These are phyloP conservation scores for Prosopocoilus inquinatus DNA, from an alignment of 2,888 invertebrate genomes.

Conservation along the genomic window DNA sequence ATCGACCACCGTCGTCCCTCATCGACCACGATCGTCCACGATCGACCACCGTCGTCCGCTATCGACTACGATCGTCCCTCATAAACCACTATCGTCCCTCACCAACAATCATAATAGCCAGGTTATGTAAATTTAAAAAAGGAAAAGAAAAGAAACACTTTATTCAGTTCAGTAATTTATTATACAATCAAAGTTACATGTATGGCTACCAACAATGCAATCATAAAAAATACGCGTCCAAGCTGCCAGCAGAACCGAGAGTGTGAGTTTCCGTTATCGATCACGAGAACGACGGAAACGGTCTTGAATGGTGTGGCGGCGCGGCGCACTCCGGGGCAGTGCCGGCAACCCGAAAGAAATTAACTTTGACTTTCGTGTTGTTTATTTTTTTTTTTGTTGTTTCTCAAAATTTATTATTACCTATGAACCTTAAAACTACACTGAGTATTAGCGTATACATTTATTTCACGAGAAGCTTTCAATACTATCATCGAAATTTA, in stretches of 20 bases:
- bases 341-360: slow-evolving; percentile 5
- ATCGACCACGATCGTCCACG: too few relatives aligned
- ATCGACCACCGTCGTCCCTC: too few relatives aligned
- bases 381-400: neutral
- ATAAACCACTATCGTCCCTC: too few relatives aligned
- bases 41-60: too few relatives aligned
- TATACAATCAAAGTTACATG: slow-evolving; percentile 49
- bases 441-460: slow-evolving; percentile 51
- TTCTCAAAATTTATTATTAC: neutral
- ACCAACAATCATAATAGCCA: too few relatives aligned
- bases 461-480: slow-evolving; percentile 48
- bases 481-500: slow-evolving; percentile 4
- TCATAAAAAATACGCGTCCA: slow-evolving; percentile 41
- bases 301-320: neutral
- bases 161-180: slow-evolving; percentile 40
- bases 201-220: slow-evolving; percentile 48
- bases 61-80: too few relatives aligned
- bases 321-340: slow-evolving; percentile 12
- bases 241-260: slow-evolving; percentile 4
- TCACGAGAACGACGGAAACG: neutral
- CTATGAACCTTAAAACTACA: slow-evolving; percentile 33
- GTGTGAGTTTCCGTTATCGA: too few relatives aligned
- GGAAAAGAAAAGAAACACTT: neutral
- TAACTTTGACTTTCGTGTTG: slow-evolving; percentile 4
- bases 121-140: too few relatives aligned